These are phyloP conservation scores for Limenitis camilla DNA, from an alignment of 2,888 invertebrate species.

Conservation along the genomic window DNA sequence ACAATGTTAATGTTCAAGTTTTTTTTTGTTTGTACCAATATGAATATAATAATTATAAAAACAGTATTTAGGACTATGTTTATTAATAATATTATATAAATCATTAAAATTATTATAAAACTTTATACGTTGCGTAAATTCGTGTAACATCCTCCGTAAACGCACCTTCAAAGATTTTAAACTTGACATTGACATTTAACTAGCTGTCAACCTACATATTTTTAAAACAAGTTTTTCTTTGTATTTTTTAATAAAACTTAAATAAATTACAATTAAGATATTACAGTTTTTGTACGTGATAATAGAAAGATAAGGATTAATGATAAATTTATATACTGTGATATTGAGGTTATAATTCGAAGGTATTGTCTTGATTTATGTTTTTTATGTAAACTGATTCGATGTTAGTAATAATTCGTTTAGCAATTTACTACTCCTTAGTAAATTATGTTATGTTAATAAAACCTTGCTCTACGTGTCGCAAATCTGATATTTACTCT, in stretches of 20 bases:
- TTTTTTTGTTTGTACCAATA: too few relatives aligned
- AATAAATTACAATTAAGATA: background rate
- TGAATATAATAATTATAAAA: too few relatives aligned
- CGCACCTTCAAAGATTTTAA: slow-evolving; percentile 4
- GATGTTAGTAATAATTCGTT: slow-evolving; percentile 35
- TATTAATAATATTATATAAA: too few relatives aligned
- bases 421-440: slow-evolving; percentile 22
- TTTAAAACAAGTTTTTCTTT: slow-evolving; percentile 17
- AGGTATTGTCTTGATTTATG: slow-evolving; percentile 21
- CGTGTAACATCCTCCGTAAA: slow-evolving; percentile 8
- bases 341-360: slow-evolving; percentile 24
- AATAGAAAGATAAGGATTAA: background rate
- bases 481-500: slow-evolving; percentile 42
- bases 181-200: slow-evolving; percentile 19
- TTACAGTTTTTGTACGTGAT: background rate
- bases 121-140: too few relatives aligned
- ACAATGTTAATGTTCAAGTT: too few relatives aligned
- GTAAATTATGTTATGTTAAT: slow-evolving; percentile 19
- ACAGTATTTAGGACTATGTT: too few relatives aligned
- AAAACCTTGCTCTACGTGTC: slow-evolving; percentile 28
- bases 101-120: too few relatives aligned
- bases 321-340: background rate
- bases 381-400: slow-evolving; percentile 21
- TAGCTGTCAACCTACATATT: slow-evolving; percentile 37
- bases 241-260: slow-evolving; percentile 1